phyloP scores from a whole-genome alignment of 2,113 vertebrate genomes.

The Embiotoca jacksoni region DNA sequence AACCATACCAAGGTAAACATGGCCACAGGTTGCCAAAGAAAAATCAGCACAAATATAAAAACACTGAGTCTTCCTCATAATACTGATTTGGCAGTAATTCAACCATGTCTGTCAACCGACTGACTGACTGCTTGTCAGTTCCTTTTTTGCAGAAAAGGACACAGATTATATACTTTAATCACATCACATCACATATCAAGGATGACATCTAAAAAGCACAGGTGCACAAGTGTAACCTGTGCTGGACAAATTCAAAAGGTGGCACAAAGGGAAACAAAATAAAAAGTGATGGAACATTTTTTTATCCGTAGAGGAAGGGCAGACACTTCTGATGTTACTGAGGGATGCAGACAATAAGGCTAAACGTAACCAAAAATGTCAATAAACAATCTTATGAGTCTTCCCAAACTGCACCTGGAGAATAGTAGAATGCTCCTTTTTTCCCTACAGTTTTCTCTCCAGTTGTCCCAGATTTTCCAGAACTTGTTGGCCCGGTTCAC shows the following conservation, averaged over 20 bases:
- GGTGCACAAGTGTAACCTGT: no score
- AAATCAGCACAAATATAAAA: background rate
- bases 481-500: slow-evolving; percentile 68
- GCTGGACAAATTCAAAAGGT: background rate
- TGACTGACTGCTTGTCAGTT: background rate
- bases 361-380: slow-evolving; percentile 17
- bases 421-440: slow-evolving; percentile 8
- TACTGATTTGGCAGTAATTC: background rate
- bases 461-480: slow-evolving; percentile 67
- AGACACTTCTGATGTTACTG: slow-evolving; percentile 9
- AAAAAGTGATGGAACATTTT: background rate
- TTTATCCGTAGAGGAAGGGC: background rate
- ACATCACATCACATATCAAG: background rate
- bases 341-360: slow-evolving; percentile 14
- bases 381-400: slow-evolving; percentile 38
- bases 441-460: slow-evolving; percentile 22
- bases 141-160: background rate
- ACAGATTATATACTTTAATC: background rate
- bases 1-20: background rate
- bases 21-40: background rate
- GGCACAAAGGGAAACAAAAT: background rate
- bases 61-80: background rate
- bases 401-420: slow-evolving; percentile 34
- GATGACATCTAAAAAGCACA: slow-evolving; percentile 3
- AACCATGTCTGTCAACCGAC: background rate